These are phyloP conservation scores for Colinus virginianus DNA, from an alignment of 2,113 vertebrate genomes.

Conservation along the genomic window DNA sequence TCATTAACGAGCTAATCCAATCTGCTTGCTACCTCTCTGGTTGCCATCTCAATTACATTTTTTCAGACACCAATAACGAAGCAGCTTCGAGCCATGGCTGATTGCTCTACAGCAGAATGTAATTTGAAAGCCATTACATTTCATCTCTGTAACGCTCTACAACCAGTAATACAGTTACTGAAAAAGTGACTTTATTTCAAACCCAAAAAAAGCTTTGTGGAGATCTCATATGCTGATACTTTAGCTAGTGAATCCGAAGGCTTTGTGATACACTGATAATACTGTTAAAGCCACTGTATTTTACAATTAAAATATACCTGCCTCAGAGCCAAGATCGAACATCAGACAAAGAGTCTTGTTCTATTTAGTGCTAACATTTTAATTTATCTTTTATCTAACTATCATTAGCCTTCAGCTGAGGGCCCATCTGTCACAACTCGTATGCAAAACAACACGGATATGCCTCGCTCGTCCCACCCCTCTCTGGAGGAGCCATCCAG, in stretches of 20 bases:
- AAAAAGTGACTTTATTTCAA: slow-evolving; percentile 50
- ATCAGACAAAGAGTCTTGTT: slow-evolving; percentile 28
- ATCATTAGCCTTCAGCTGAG: slow-evolving; percentile 43
- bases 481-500: neutral
- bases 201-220: slow-evolving; percentile 32
- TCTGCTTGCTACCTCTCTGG: neutral
- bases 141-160: slow-evolving; percentile 4
- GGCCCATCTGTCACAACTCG: neutral
- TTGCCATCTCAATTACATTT: slow-evolving; percentile 23
- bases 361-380: slow-evolving; percentile 38
- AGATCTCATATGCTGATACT: slow-evolving; percentile 29
- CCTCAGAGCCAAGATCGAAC: slow-evolving; percentile 4
- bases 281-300: slow-evolving; percentile 27
- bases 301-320: slow-evolving; percentile 57
- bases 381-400: slow-evolving; percentile 57
- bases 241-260: slow-evolving; percentile 20
- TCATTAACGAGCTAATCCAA: neutral
- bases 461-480: slow-evolving; percentile 39
- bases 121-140: slow-evolving; percentile 34
- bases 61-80: neutral
- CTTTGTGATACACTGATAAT: slow-evolving; percentile 1
- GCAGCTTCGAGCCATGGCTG: neutral
- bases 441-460: slow-evolving; percentile 39
- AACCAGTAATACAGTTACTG: slow-evolving; percentile 6
- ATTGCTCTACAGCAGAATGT: slow-evolving; percentile 14